Percentiles rank a stretch among this genome's conserved stretches.
These are phyloP conservation scores for Glossophaga mutica DNA, from an alignment of 2,797 vertebrate species.

Conservation along the genomic window DNA sequence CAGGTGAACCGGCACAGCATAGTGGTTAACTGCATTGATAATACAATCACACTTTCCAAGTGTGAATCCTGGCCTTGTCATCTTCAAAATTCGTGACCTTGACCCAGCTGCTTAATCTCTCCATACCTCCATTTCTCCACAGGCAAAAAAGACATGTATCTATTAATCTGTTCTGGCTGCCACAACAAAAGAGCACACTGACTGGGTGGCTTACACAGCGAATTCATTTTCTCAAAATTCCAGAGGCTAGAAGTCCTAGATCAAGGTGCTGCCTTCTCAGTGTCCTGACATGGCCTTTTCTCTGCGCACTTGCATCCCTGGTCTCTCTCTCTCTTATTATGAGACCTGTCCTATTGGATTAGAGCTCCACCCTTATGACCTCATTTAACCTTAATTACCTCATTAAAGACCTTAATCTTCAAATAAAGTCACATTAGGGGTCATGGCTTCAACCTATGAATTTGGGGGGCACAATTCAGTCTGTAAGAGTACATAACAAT, in stretches of 20 bases:
- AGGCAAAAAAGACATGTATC: background rate
- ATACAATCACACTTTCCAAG: background rate
- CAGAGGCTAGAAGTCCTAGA: background rate
- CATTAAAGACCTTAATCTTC: background rate
- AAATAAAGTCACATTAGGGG: background rate
- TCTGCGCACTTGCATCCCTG: background rate
- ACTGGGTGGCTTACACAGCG: background rate
- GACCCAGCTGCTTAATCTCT: background rate
- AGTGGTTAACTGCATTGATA: background rate
- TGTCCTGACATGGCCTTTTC: background rate
- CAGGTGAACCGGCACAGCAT: fast-evolving
- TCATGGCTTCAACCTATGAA: background rate
- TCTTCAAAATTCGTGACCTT: background rate
- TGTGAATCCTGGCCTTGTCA: background rate
- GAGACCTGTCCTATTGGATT: background rate
- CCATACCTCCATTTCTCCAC: background rate
- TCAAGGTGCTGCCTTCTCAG: background rate
- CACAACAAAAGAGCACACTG: background rate
- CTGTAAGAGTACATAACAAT: background rate
- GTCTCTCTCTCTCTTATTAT: background rate
- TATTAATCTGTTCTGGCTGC: background rate
- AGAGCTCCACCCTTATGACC: background rate
- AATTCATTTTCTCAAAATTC: background rate
- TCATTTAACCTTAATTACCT: background rate
- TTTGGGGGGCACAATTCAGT: background rate